Percentiles rank a stretch among this genome's conserved stretches.
Conservation (phyloP, 2,113 vertebrate genomes). For the Hoplias malabaricus region DNA sequence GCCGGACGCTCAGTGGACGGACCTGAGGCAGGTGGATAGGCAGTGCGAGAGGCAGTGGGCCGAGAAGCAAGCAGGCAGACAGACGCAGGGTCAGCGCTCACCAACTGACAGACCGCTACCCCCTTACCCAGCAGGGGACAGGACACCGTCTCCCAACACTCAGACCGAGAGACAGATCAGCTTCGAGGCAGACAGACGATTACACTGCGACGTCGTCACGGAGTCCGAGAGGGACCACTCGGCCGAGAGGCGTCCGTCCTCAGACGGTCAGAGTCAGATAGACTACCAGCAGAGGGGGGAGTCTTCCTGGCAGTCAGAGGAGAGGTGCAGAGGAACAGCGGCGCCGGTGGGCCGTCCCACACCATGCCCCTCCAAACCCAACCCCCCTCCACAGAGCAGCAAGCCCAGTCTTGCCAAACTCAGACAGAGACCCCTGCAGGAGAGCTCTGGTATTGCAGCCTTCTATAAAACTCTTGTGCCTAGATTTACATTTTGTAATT, state of each 20-base stretch:
- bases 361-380: constrained; percentile 56
- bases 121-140: constrained; percentile 19
- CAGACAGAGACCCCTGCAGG: constrained; percentile 76
- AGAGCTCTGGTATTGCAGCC: constrained; percentile 71
- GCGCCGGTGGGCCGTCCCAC: constrained; percentile 42
- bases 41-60: constrained; percentile 25
- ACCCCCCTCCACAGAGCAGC: constrained; percentile 68
- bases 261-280: constrained; percentile 48
- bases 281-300: constrained; percentile 13
- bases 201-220: constrained; percentile 53
- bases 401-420: constrained; percentile 69
- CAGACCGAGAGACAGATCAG: constrained; percentile 60
- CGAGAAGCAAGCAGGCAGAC: constrained; percentile 34
- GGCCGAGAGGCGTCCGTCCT: constrained; percentile 61
- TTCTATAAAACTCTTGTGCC: no score
- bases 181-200: constrained; percentile 49
- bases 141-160: constrained; percentile 32
- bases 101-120: constrained; percentile 22
- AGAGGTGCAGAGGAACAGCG: constrained; percentile 48
- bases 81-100: constrained; percentile 1
- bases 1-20: constrained; percentile 36
- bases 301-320: constrained; percentile 50
- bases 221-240: constrained; percentile 27
- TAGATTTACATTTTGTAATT: no score
- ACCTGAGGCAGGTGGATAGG: constrained; percentile 33